Conservation (phyloP, 2,888 invertebrate species). For the Drosophila monieri region DNA sequence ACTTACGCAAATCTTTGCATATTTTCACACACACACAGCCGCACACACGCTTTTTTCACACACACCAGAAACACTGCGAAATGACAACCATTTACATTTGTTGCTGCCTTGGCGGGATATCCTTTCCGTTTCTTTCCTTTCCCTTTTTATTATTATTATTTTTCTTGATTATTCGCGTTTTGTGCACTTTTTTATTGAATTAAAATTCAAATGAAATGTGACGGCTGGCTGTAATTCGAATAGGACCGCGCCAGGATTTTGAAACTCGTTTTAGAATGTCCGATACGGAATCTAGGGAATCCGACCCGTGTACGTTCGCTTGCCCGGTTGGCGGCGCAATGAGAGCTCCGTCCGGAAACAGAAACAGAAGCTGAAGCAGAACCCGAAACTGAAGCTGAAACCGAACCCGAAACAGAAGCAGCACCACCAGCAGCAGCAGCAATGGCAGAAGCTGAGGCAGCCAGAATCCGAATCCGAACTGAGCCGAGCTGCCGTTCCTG, state of each 20-base stretch:
- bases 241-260: conserved; percentile 17
- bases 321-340: conserved; percentile 74
- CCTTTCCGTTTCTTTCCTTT: conserved; percentile 9
- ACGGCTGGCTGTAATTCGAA: conserved; percentile 43
- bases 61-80: conserved; percentile 5
- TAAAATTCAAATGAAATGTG: conserved; percentile 75
- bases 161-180: conserved; percentile 34
- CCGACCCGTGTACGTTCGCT: conserved; percentile 66
- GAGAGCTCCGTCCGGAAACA: conserved; percentile 58
- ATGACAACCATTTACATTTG: conserved; percentile 43
- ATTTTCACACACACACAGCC: conserved; percentile 46
- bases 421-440: conserved; percentile 11
- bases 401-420: conserved; percentile 22
- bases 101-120: conserved; percentile 27
- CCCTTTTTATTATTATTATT: conserved; percentile 24
- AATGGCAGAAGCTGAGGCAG: conserved; percentile 7
- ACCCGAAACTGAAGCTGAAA: conserved; percentile 43
- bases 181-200: conserved; percentile 71
- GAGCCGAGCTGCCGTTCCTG: conserved; percentile 17
- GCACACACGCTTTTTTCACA: conserved; percentile 1
- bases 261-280: conserved; percentile 8
- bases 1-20: conserved; percentile 48
- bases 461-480: conserved; percentile 45
- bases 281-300: conserved; percentile 8
- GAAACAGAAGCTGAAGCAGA: conserved; percentile 37